Evolutionary conservation across 2,888 invertebrate species (phyloP).

Genomic region (Melipona bicolor): DNA sequence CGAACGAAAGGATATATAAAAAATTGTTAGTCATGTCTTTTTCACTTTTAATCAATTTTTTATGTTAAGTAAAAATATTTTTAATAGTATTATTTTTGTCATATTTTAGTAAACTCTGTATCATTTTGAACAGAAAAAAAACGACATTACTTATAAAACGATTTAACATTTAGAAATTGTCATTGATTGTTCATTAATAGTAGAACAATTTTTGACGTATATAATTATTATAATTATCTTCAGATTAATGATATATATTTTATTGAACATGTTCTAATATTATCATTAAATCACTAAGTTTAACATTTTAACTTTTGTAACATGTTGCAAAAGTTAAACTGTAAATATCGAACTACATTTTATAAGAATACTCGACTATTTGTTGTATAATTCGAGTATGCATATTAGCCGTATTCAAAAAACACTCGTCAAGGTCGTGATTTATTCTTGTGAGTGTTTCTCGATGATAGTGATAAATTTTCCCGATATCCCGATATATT

Average conservation of each 20-base stretch:
- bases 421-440: slow-evolving; percentile 3
- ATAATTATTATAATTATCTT: not conserved
- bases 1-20: not conserved
- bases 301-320: not conserved
- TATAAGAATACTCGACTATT: not conserved
- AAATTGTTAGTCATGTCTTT: not conserved
- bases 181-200: not conserved
- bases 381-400: not conserved
- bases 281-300: not conserved
- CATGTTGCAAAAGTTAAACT: not conserved
- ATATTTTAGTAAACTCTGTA: not conserved
- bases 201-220: not conserved
- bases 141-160: slow-evolving; percentile 21
- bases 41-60: not conserved
- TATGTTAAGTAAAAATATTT: not conserved
- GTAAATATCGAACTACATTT: no score
- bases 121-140: not conserved
- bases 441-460: not conserved
- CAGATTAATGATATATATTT: not conserved
- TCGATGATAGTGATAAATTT: not conserved
- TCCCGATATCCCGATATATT: not conserved
- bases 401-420: slow-evolving; percentile 7
- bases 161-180: not conserved
- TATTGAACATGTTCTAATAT: not conserved
- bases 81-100: not conserved